Base-by-base conservation (phyloP, 2,113 vertebrate genomes). In the Circaetus gallicus region DNA sequence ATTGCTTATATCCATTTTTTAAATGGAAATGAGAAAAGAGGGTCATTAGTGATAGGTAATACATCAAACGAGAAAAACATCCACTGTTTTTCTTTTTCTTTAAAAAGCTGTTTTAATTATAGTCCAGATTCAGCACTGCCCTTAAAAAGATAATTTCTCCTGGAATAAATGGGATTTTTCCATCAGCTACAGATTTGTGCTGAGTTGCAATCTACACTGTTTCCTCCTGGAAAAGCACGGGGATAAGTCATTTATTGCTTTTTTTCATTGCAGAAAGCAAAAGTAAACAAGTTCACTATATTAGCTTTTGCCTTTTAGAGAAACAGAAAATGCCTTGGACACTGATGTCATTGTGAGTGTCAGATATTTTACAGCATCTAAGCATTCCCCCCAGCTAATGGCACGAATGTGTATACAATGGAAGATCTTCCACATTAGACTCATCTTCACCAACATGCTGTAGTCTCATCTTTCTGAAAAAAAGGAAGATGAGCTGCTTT, bases 1-100 rank as follows among this genome's bases (percentile, higher is more conserved):
- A 96, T 76, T 84, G 74, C 82, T 88, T 90, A 45, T 15, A 58
- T 32, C 55, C 36, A 55, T 88, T 86, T 82, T 86, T 52, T 16
- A 78, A 89, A 86, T 72, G 79, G 59, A 90, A 95, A 90, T 69
- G 66, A 95, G 56, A 87, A 70, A 95, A 92, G 45, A 92, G 70
- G 45, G 78, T 97, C 78, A 88, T 91, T 90, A 92, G 43, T 21
- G 21, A 89, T 6, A 61, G 49, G 77, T 28, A 95, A 96, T 31
- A 73, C 50, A 90, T 92, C 80, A 82, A 91, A 73, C 0, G 1
- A 94, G 38, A 77, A 92, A 81, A 76, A 70, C 16, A 77, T 18
- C 36, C 52, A 73, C 13, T 59, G 58, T 50, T 94, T 65, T 89
- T 26, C 38, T 55, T 76, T 74, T 65, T 36, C 65, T 87, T 95